Evolutionary conservation across 2,113 vertebrate genomes (phyloP), one percentile per base, ranked within the genome.

Genomic region (Lepisosteus oculatus): DNA sequence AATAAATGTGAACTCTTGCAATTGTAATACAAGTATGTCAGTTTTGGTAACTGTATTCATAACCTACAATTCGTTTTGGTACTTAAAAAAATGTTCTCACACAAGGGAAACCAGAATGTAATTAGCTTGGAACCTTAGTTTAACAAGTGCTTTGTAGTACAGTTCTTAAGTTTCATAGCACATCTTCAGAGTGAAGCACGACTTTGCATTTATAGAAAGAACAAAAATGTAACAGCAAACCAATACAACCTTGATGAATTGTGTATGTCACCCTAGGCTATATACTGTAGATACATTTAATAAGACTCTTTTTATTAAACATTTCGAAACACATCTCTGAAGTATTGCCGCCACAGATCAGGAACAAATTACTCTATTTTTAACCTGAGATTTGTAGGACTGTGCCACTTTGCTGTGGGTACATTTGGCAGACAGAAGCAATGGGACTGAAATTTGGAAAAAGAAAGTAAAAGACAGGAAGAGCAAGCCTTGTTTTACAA

Each of bases 161-260:
- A 73, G 83, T 78, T 82, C 80, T 85, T 80, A 86, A 84, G 82
- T 86, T 78, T 84, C 85, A 69, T 75, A 79, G 85, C 76, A 74
- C 82, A 78, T 85, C 85, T 88, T 85, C 81, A 83, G 87, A 87
- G 85, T 66, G 72, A 72, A 74, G 77, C 72, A 68, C 78, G 84
- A 86, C 82, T 88, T 86, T 86, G 78, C 79, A 87, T 90, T 87
- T 86, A 88, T 88, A 83, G 83, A 82, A 68, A 76, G 73, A 76
- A 79, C 77, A 79, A 84, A 81, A 84, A 81, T 76, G 83, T 78
- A 77, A 81, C 81, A 81, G 81, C 77, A 78, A 77, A 76, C 73
- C 74, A 74, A 73, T 64, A 73, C 87, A 87, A 88, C 87, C 88
- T 90, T 89, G 85, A 89, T 89, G 84, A 91, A 89, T 88, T 89